Conservation (phyloP, 2,113 vertebrate genomes). For the Ochotona curzoniae region DNA sequence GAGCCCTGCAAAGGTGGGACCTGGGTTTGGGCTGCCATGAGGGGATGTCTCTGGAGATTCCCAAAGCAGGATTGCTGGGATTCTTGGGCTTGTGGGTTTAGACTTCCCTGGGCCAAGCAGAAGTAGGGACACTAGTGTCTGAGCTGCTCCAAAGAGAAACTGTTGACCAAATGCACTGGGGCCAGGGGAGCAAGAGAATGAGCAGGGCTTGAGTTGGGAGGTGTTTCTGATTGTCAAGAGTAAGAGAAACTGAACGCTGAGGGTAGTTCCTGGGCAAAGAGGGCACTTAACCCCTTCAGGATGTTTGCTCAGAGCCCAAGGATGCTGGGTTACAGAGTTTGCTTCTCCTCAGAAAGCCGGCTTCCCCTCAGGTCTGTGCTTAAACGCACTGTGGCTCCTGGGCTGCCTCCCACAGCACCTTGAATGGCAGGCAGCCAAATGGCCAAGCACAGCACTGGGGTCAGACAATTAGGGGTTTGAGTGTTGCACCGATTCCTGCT, state of each 20-base stretch:
- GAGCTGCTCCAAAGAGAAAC: not conserved
- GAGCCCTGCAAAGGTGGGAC: rapidly evolving
- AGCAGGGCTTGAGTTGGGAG: not conserved
- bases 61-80: not conserved
- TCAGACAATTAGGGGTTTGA: not conserved
- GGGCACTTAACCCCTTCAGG: not conserved
- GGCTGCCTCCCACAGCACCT: not conserved
- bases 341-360: not conserved
- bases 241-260: not conserved
- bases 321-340: not conserved
- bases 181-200: not conserved
- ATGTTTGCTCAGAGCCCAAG: not conserved
- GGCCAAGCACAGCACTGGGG: not conserved
- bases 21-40: not conserved
- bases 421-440: not conserved
- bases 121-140: slow-evolving; percentile 16
- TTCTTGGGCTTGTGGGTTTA: not conserved
- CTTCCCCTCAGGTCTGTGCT: not conserved
- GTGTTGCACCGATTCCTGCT: not conserved
- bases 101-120: not conserved
- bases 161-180: not conserved
- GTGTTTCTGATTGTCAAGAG: not conserved
- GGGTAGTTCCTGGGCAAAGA: not conserved
- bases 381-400: slow-evolving; percentile 19
- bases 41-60: not conserved